Evolutionary conservation across 2,888 invertebrate species (phyloP).

Genomic region (Frankliniella intonsa): DNA sequence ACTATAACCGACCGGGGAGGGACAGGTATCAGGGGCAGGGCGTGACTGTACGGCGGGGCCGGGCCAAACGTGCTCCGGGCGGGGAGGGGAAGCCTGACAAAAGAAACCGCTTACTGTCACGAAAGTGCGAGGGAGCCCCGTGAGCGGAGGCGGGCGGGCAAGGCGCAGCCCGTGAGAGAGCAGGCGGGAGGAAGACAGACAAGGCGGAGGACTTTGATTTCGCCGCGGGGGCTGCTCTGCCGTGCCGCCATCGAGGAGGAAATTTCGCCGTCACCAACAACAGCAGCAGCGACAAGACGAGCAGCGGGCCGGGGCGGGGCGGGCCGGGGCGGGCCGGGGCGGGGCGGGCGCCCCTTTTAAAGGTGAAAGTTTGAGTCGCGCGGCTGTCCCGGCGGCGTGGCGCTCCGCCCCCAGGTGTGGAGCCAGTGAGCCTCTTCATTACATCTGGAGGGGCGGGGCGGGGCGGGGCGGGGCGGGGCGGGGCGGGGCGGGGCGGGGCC

Average conservation of each 20-base stretch:
- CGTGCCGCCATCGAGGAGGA: neutral
- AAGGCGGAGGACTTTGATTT: neutral
- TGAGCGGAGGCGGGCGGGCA: no score
- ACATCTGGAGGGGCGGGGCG: no score
- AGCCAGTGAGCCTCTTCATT: no score
- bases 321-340: neutral
- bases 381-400: neutral
- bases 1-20: no score
- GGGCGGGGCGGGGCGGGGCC: neutral
- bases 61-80: neutral
- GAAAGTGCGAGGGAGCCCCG: neutral
- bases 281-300: neutral
- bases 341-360: neutral
- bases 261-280: neutral
- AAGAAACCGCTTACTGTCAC: slow-evolving; percentile 10
- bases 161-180: neutral
- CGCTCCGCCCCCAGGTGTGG: no score
- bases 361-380: neutral
- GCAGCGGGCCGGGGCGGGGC: neutral
- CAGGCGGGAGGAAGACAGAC: neutral
- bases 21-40: no score
- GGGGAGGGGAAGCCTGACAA: neutral
- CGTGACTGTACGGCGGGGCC: neutral
- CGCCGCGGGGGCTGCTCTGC: neutral
- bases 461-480: no score